Conservation (phyloP, 1,140 invertebrate genomes). For the Apolygus lucorum region DNA sequence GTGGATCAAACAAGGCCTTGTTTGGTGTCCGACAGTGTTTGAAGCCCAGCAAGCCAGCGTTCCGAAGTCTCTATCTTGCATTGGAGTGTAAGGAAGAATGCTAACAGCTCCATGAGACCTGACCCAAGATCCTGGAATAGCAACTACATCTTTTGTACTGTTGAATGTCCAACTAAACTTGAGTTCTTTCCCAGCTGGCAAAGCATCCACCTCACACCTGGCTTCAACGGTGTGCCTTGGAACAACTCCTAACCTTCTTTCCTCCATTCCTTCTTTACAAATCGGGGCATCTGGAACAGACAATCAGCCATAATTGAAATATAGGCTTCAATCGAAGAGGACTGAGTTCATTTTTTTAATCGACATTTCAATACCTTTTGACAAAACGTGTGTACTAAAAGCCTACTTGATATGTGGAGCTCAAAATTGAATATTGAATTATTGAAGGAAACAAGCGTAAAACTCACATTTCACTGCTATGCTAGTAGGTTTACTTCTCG, state of each 20-base stretch:
- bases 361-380: no score
- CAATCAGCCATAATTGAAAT: neutral
- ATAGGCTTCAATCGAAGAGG: no score
- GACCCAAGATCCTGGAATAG: constrained; percentile 46
- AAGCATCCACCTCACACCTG: constrained; percentile 65
- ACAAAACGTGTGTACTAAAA: neutral
- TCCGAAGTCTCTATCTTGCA: constrained; percentile 59
- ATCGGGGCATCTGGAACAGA: constrained; percentile 49
- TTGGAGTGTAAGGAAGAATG: constrained; percentile 54
- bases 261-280: constrained; percentile 49
- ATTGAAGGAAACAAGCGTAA: neutral
- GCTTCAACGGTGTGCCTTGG: constrained; percentile 51
- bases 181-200: constrained; percentile 45
- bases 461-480: constrained; percentile 59
- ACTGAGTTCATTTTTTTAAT: no score
- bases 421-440: no score
- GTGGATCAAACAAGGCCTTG: constrained; percentile 69
- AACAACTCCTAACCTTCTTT: constrained; percentile 50
- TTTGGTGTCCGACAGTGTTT: constrained; percentile 71
- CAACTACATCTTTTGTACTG: constrained; percentile 58
- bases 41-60: constrained; percentile 77
- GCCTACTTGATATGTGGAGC: no score
- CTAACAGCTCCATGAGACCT: constrained; percentile 56
- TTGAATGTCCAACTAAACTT: constrained; percentile 73
- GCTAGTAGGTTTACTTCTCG: constrained; percentile 50